These are phyloP conservation scores for Solenodon paradoxus DNA, from an alignment of 2,113 vertebrate species.

Conservation along the genomic window DNA sequence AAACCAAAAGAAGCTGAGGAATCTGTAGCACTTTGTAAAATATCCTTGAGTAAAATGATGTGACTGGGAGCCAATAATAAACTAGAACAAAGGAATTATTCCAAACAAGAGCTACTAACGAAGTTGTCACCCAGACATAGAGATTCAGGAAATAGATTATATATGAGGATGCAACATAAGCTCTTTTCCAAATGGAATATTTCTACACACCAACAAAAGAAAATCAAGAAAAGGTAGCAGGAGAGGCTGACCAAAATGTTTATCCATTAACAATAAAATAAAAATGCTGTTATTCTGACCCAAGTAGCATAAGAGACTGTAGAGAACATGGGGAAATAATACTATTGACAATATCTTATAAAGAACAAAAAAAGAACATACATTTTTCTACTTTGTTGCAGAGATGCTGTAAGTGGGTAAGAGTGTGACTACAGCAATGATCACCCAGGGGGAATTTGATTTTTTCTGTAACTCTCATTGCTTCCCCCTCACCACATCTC, in stretches of 20 bases:
- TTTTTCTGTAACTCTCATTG: background rate
- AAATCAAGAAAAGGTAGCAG: background rate
- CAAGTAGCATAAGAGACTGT: background rate
- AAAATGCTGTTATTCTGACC: background rate
- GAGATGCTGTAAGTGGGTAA: background rate
- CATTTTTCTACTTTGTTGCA: background rate
- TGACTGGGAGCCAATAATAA: slow-evolving; percentile 55
- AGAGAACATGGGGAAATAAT: background rate
- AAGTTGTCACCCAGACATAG: background rate
- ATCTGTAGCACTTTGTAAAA: background rate
- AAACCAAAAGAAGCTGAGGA: slow-evolving; percentile 11
- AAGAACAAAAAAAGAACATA: background rate
- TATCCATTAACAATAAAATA: background rate
- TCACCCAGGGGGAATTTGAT: background rate
- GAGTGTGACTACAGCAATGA: rapidly evolving
- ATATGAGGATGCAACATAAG: background rate
- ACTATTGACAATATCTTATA: background rate
- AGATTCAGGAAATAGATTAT: background rate
- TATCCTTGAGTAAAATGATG: background rate
- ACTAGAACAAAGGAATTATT: slow-evolving; percentile 26
- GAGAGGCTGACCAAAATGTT: background rate
- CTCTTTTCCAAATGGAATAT: too few species aligned
- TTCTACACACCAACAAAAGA: background rate
- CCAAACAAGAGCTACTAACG: background rate
- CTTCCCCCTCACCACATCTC: rapidly evolving